Conservation (phyloP, 2,888 invertebrate genomes). For the Scrobipalpa costella region DNA sequence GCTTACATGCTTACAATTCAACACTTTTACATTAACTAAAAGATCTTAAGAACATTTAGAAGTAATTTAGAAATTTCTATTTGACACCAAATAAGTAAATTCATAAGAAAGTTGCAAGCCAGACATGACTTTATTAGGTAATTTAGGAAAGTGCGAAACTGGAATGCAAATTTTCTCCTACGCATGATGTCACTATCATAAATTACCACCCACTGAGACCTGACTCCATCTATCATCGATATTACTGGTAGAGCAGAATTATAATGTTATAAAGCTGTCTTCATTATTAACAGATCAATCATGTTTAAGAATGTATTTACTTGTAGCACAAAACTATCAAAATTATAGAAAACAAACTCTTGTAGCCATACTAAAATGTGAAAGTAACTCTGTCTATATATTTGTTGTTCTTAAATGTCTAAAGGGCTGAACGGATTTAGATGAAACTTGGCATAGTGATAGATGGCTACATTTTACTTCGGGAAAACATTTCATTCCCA, state of each 20-base stretch:
- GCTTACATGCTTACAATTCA: neutral
- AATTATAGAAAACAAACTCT: too few species aligned
- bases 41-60: neutral
- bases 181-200: slow-evolving; percentile 26
- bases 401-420: too few species aligned
- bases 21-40: too few species aligned
- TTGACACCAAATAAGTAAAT: neutral
- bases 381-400: too few species aligned
- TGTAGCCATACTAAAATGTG: too few species aligned
- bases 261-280: neutral
- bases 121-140: slow-evolving; percentile 16
- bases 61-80: neutral
- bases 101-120: slow-evolving; percentile 8
- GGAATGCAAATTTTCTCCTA: slow-evolving; percentile 22
- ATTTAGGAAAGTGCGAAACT: slow-evolving; percentile 27
- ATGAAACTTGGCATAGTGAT: too few species aligned
- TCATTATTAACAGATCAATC: slow-evolving; percentile 2
- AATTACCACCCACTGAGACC: slow-evolving; percentile 11
- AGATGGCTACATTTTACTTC: too few species aligned
- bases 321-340: neutral
- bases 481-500: too few species aligned
- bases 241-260: neutral
- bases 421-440: too few species aligned
- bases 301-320: too few species aligned
- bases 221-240: slow-evolving; percentile 10